A percentile compares a stretch with the other conserved stretches of the same genome.
These are phyloP conservation scores for Hemibagrus guttatus DNA, from an alignment of 2,797 vertebrate genomes.

Conservation along the genomic window DNA sequence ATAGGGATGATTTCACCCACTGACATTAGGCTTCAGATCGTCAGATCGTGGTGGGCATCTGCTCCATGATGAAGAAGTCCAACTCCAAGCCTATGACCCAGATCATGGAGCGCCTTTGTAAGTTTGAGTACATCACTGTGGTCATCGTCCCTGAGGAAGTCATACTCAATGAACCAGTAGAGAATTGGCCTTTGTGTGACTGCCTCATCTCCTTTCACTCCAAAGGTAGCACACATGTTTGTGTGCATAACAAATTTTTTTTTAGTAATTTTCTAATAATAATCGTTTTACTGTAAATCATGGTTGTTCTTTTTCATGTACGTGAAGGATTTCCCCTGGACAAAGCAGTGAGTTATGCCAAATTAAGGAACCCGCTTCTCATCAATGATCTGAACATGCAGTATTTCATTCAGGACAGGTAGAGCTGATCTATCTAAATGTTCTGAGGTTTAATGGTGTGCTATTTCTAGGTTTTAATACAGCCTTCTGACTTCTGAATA, in stretches of 20 bases:
- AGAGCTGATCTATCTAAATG: slow-evolving; percentile 31
- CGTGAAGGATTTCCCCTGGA: slow-evolving; percentile 91
- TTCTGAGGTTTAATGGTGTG: background rate
- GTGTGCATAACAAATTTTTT: background rate
- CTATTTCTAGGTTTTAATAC: background rate
- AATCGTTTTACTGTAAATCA: background rate
- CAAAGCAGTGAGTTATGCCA: slow-evolving; percentile 94
- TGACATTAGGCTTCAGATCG: slow-evolving; percentile 83
- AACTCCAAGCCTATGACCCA: slow-evolving; percentile 98
- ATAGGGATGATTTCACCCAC: background rate
- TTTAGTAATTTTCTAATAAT: background rate
- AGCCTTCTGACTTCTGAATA: background rate
- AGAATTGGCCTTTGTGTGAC: slow-evolving; percentile 94
- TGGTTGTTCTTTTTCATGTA: background rate
- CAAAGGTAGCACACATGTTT: slow-evolving; percentile 80
- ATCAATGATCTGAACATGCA: slow-evolving; percentile 99
- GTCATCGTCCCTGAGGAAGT: slow-evolving; percentile 95
- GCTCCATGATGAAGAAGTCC: slow-evolving; percentile 98
- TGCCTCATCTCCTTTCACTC: slow-evolving; percentile 98
- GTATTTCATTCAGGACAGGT: slow-evolving; percentile 99
- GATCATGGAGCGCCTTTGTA: slow-evolving; percentile 94
- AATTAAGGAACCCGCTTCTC: slow-evolving; percentile 91
- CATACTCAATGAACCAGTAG: slow-evolving; percentile 91
- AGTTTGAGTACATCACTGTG: slow-evolving; percentile 93
- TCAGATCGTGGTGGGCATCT: slow-evolving; percentile 95